Percentiles rank a stretch among this genome's conserved stretches.
These are phyloP conservation scores for Hipposideros armiger DNA, from an alignment of 2,113 vertebrate species.

Conservation along the genomic window DNA sequence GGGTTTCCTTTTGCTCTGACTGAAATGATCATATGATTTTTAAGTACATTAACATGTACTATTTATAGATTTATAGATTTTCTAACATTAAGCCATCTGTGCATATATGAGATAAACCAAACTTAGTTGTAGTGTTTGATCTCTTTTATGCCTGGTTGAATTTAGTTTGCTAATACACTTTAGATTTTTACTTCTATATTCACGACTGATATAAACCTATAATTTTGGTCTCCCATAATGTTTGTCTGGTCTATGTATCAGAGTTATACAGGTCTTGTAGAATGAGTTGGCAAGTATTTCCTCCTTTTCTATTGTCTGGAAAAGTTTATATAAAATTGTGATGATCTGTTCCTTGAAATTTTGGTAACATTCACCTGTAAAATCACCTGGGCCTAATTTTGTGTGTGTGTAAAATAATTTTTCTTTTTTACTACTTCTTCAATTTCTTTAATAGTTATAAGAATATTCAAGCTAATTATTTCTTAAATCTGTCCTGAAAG, in stretches of 20 bases:
- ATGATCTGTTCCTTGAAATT: slow-evolving; percentile 33
- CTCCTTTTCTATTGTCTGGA: not conserved
- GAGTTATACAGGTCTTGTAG: not conserved
- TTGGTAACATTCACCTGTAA: slow-evolving; percentile 11
- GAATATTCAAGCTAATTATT: slow-evolving; percentile 41
- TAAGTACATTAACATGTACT: not conserved
- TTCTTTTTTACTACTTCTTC: slow-evolving; percentile 10
- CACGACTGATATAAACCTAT: not conserved
- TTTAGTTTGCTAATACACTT: slow-evolving; percentile 17
- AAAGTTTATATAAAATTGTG: slow-evolving; percentile 21
- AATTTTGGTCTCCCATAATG: slow-evolving; percentile 33
- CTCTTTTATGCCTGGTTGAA: not conserved
- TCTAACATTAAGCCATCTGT: slow-evolving; percentile 40
- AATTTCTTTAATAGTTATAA: slow-evolving; percentile 37
- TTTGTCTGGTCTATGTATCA: not conserved
- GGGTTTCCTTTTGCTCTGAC: not conserved
- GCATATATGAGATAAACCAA: not conserved
- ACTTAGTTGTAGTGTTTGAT: not conserved
- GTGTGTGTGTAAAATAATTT: not conserved
- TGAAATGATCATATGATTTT: slow-evolving; percentile 1
- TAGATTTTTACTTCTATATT: slow-evolving; percentile 49
- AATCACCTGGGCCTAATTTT: not conserved
- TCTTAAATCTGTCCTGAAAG: slow-evolving; percentile 46
- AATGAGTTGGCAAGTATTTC: not conserved
- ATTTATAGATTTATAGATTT: not conserved